A percentile compares a stretch with the other conserved stretches of the same genome.
Conservation (phyloP, 2,113 vertebrate genomes). For the Mirza zaza region DNA sequence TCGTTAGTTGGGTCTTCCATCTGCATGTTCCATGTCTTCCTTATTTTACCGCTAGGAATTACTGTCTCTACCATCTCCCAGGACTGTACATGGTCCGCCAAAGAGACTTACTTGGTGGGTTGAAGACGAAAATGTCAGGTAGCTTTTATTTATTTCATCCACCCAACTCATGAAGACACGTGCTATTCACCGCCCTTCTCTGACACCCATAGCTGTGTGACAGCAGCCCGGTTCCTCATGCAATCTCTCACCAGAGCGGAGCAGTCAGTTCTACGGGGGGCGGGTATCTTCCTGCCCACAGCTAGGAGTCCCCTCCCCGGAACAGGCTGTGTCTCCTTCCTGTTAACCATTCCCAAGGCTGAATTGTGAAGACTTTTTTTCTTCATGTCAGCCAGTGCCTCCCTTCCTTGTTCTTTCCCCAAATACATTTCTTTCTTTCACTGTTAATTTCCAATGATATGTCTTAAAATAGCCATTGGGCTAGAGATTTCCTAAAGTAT, state of each 20-base stretch:
- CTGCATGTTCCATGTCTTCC: not conserved
- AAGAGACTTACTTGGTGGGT: not conserved
- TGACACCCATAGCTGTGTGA: no score
- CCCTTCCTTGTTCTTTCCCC: not conserved
- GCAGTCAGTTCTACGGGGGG: rapidly evolving
- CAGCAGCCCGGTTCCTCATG: rapidly evolving
- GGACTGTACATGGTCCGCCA: not conserved
- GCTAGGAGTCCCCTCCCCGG: not conserved
- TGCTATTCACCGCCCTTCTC: rapidly evolving
- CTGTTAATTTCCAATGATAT: not conserved
- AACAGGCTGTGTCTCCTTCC: no score
- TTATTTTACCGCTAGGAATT: not conserved
- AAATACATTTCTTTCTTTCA: not conserved
- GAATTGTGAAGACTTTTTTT: not conserved
- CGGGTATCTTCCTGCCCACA: no score
- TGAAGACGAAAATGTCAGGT: not conserved
- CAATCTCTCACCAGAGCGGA: no score
- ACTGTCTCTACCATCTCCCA: not conserved
- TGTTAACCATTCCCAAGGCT: not conserved
- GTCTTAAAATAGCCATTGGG: not conserved
- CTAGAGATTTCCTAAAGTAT: not conserved
- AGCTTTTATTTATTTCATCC: not conserved
- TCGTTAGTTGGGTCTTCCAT: not conserved
- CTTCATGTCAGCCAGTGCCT: not conserved
- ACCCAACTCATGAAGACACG: not conserved